Base-by-base conservation (phyloP, 1,140 invertebrate species). In the Trypoxylus dichotomus region DNA sequence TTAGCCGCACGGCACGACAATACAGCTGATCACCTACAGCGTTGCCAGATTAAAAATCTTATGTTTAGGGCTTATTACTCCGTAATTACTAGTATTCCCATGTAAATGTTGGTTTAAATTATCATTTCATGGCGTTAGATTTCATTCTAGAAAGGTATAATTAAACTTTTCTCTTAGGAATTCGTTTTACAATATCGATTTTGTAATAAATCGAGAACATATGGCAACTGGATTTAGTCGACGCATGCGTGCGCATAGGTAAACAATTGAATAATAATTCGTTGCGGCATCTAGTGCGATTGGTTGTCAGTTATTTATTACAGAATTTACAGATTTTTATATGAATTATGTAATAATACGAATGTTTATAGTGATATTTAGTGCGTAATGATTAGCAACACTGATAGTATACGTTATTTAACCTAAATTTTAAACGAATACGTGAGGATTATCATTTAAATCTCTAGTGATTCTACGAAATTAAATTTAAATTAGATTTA, bases 211-310 rank as follows among this genome's bases (percentile, higher is more conserved):
- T 37, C 32, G 5, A 37, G 47, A 58, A 13, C 60, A 68, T 27
- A 68, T 29, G 41, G 41, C 72, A 74, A 37, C 72, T 41, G 19
- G 15, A 41, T 19, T n/a, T 8, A 37, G 3, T 21, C 3, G 27
- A 29, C 72, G 41, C 72, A 74, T 41, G 72, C 72, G 41, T 15
- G 3, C 13, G 27, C 6, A 32, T 41, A 74, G 41, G 15, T 74
- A 74, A 74, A 74, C 72, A 54, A 75, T 75, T 25, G 41, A 74
- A 68, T 68, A 68, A 68, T 68, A 19, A 68, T 25, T 68, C 60
- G 60, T 68, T 68, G 60, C 60, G 60, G 60, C 60, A 68, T 68
- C 60, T 68, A 68, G 60, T 68, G 60, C 60, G 47, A 54, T 54
- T 68, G 60, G 24, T 29, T 68, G 27, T 24, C 60, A 68, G 60